Conservation (phyloP, 1,140 invertebrate species). For the Matsumurasca onukii region DNA sequence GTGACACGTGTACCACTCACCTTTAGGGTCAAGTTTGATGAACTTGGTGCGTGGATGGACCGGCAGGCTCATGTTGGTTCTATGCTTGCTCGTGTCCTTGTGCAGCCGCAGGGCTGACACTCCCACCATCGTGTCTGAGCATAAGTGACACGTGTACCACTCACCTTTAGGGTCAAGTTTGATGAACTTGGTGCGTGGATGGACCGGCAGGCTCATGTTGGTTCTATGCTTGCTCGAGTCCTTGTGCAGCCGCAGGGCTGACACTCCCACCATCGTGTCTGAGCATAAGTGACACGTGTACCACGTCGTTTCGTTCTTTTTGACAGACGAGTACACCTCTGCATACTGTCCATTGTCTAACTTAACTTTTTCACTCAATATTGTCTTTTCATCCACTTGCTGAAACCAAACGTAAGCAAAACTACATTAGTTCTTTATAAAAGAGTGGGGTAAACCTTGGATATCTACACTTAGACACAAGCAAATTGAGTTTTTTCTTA, state of each 20-base stretch:
- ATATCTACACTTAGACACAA: not conserved
- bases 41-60: conserved; percentile 19
- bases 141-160: conserved; percentile 20
- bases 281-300: conserved; percentile 26
- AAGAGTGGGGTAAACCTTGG: not conserved
- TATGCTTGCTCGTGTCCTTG: not conserved
- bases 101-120: not conserved
- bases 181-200: conserved; percentile 22
- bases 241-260: not conserved
- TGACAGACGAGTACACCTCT: conserved; percentile 20
- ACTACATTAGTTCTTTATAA: too few species aligned
- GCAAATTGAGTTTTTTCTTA: not conserved
- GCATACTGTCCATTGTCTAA: conserved; percentile 28
- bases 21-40: conserved; percentile 28
- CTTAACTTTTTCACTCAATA: conserved; percentile 24
- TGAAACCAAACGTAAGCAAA: not conserved
- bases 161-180: conserved; percentile 29
- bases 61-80: not conserved
- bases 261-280: not conserved
- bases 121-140: conserved; percentile 3
- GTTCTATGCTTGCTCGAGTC: conserved; percentile 1
- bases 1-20: conserved; percentile 1
- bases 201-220: conserved; percentile 1
- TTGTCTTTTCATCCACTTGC: conserved; percentile 8
- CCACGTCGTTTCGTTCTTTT: not conserved